A percentile compares a stretch with the other conserved stretches of the same genome.
phyloP scores from a whole-genome alignment of 2,797 vertebrate genomes.

The Sebastes miniatus region DNA sequence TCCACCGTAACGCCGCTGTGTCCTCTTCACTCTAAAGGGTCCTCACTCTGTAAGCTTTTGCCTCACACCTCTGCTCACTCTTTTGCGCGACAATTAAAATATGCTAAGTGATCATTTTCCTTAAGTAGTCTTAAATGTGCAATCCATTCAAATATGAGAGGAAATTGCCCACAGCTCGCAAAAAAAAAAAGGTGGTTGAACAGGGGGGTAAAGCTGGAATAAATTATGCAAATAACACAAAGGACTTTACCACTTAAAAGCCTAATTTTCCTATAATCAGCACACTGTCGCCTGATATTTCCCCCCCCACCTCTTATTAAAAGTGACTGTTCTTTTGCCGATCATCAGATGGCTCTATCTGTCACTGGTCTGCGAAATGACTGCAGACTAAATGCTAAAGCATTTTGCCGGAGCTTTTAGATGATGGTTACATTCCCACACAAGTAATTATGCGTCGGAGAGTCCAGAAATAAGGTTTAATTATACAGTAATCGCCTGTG shows the following conservation, averaged over 20 bases:
- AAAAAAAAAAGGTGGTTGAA: conserved; percentile 77
- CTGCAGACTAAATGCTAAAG: conserved; percentile 94
- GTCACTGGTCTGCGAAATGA: conserved; percentile 91
- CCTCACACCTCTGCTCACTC: conserved; percentile 89
- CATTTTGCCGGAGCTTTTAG: conserved; percentile 97
- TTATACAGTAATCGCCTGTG: conserved; percentile 99
- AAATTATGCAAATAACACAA: conserved; percentile 99
- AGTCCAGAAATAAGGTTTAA: conserved; percentile 99
- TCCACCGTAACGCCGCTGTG: conserved; percentile 64
- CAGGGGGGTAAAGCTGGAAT: conserved; percentile 80
- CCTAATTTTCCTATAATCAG: conserved; percentile 99
- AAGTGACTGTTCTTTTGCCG: conserved; percentile 99
- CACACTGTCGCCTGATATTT: conserved; percentile 99
- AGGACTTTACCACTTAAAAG: conserved; percentile 99
- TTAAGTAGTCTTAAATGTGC: conserved; percentile 99
- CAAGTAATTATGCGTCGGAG: conserved; percentile 99
- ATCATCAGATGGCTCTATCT: conserved; percentile 98
- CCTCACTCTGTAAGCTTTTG: conserved; percentile 85
- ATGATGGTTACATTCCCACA: conserved; percentile 99
- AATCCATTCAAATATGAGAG: conserved; percentile 99
- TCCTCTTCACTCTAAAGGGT: conserved; percentile 75
- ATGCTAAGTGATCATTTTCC: conserved; percentile 99
- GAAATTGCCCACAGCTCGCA: conserved; percentile 98
- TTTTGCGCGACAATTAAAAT: conserved; percentile 99
- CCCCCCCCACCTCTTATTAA: conserved; percentile 93